Conservation (phyloP, 1,140 invertebrate species). For the Bombus terrestris region DNA sequence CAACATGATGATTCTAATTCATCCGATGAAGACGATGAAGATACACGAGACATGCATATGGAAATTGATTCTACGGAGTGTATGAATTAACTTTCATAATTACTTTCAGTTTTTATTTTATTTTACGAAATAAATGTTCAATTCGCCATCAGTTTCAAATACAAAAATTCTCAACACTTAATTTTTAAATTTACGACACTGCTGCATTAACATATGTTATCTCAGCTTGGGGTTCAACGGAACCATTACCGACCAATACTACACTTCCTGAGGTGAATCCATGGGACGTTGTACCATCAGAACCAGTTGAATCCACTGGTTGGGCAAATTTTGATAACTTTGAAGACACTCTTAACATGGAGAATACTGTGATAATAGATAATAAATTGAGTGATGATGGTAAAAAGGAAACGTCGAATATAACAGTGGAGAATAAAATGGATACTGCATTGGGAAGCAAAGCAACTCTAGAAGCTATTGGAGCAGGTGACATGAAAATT, state of each 20-base stretch:
- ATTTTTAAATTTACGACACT: not conserved
- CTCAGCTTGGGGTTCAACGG: constrained; percentile 73
- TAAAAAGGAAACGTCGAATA: constrained; percentile 19
- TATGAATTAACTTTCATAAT: constrained; percentile 64
- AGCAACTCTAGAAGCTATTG: constrained; percentile 23
- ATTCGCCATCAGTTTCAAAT: not conserved
- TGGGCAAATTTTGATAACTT: constrained; percentile 81
- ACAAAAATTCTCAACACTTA: not conserved
- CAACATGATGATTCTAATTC: constrained; percentile 77
- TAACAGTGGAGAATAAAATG: constrained; percentile 35
- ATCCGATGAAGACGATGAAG: constrained; percentile 81
- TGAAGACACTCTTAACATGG: constrained; percentile 67
- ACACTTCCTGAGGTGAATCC: constrained; percentile 71
- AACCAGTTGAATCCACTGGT: constrained; percentile 71
- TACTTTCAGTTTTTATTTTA: not conserved
- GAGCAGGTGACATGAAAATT: constrained; percentile 28
- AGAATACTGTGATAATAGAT: constrained; percentile 48
- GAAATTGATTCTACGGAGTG: constrained; percentile 82
- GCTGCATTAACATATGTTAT: not conserved
- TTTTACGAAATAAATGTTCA: not conserved
- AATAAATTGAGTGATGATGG: constrained; percentile 52
- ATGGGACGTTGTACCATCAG: constrained; percentile 70
- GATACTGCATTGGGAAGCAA: constrained; percentile 17
- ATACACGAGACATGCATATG: constrained; percentile 79
- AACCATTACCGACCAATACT: constrained; percentile 58